phyloP scores from a whole-genome alignment of 2,888 invertebrate species.

The Cecidostiba fungosa region DNA sequence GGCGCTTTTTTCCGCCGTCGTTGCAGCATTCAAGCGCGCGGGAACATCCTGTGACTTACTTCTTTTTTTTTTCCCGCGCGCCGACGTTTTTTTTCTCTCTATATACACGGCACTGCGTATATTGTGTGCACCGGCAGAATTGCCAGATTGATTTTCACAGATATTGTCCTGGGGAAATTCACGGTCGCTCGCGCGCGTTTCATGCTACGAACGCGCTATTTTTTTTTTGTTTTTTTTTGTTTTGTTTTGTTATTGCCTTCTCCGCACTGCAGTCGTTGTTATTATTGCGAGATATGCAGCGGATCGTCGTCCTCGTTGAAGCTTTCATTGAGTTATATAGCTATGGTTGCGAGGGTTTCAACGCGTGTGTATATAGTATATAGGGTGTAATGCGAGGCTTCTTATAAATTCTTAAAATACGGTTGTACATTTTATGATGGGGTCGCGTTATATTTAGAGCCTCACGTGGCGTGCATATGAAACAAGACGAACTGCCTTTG shows the following conservation, averaged over 20 bases:
- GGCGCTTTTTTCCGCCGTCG: not conserved
- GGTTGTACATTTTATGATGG: slow-evolving; percentile 23
- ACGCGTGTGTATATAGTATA: not conserved
- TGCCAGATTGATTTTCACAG: slow-evolving; percentile 32
- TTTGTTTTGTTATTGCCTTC: too few species aligned
- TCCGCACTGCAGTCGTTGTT: not conserved
- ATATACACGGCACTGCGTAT: not conserved
- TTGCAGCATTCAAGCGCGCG: slow-evolving; percentile 32
- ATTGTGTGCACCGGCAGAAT: not conserved
- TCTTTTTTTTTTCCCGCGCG: slow-evolving; percentile 17
- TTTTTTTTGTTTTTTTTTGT: not conserved
- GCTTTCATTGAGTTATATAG: slow-evolving; percentile 8
- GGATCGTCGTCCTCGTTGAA: too few species aligned
- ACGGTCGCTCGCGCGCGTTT: not conserved
- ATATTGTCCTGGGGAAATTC: not conserved
- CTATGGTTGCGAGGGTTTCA: not conserved
- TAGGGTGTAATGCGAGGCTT: not conserved
- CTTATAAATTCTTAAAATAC: slow-evolving; percentile 48
- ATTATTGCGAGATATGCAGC: not conserved
- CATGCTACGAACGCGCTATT: not conserved
- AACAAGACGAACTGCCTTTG: slow-evolving; percentile 14
- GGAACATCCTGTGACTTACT: slow-evolving; percentile 54
- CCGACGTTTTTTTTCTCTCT: not conserved
- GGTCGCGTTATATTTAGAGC: slow-evolving; percentile 50
- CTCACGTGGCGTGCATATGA: slow-evolving; percentile 44